Conservation (phyloP, 2,888 invertebrate species). For the Oligia latruncula region DNA sequence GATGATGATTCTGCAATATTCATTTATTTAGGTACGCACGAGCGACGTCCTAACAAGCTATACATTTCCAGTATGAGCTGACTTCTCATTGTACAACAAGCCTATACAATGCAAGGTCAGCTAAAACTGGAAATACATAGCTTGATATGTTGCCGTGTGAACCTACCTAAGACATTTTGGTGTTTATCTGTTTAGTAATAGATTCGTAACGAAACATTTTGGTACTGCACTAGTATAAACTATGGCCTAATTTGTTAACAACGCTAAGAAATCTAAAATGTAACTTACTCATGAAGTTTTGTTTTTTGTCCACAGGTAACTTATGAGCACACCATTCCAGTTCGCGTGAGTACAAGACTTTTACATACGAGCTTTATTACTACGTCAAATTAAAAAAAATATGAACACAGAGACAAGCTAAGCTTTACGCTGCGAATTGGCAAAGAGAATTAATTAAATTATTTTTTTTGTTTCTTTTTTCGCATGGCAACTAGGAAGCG, state of each 20-base stretch:
- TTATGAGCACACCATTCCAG: constrained; percentile 18
- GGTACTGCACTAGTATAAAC: not conserved
- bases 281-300: constrained; percentile 21
- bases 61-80: not conserved
- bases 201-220: not conserved
- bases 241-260: not conserved
- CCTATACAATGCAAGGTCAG: not conserved
- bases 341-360: constrained; percentile 36
- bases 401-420: constrained; percentile 61
- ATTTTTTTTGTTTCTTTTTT: constrained; percentile 49
- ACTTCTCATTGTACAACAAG: not conserved
- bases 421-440: constrained; percentile 62
- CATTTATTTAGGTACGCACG: not conserved
- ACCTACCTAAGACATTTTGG: not conserved
- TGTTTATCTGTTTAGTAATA: not conserved
- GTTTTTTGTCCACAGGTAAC: constrained; percentile 52
- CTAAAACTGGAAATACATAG: too few species aligned
- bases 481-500: constrained; percentile 50
- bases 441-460: constrained; percentile 66
- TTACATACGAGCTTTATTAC: not conserved
- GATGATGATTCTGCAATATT: not conserved
- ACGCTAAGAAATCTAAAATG: not conserved
- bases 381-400: constrained; percentile 55
- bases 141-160: too few species aligned
- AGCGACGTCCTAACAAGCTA: not conserved